Evolutionary conservation across 2,888 invertebrate species (phyloP), one percentile per base, ranked within the genome.

Genomic region (Lepidochrysops patricia): DNA sequence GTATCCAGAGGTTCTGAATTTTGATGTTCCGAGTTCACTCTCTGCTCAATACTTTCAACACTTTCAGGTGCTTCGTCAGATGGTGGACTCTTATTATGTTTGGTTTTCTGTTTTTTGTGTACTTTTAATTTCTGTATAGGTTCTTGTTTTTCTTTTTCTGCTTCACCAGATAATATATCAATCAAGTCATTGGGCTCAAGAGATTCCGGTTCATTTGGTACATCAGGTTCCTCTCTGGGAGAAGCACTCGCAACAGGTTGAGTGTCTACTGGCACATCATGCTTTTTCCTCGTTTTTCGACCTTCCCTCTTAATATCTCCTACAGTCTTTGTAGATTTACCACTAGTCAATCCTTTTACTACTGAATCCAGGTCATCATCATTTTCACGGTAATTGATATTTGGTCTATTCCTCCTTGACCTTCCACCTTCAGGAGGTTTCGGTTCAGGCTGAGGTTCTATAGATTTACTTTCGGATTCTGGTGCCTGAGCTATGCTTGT

Each of bases 331-430:
- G 76, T 82, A 61, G 65, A 71, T 67, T 76, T 74, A 76, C 81
- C 84, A 65, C 62, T 69, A 65, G 77, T 66, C 74, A 80, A 73
- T 73, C 78, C 67, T 75, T 89, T 67, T 76, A 91, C 78, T 73
- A 91, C 62, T 63, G 77, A 77, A 78, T 90, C 78, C 75, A 91
- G 69, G 79, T 89, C 79, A 80, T 91, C 78, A 85, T 91, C 85
- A 83, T 90, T 84, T 87, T 91, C 82, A 88, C 90, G 81, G 84
- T 92, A 90, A 70, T 90, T 90, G 60, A 90, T 80, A 70, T 88
- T 89, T 61, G 84, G 82, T 63, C 90, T 80, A 69, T 89, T 86
- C 64, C 90, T 79, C 68, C 89, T 77, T 19, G 90, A 80, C 68
- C 90, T 77, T 7, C 90, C 90, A 26, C 63, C 73, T 70, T 89